phyloP scores from a whole-genome alignment of 2,888 invertebrate genomes.

The Pantelozetes paolii region DNA sequence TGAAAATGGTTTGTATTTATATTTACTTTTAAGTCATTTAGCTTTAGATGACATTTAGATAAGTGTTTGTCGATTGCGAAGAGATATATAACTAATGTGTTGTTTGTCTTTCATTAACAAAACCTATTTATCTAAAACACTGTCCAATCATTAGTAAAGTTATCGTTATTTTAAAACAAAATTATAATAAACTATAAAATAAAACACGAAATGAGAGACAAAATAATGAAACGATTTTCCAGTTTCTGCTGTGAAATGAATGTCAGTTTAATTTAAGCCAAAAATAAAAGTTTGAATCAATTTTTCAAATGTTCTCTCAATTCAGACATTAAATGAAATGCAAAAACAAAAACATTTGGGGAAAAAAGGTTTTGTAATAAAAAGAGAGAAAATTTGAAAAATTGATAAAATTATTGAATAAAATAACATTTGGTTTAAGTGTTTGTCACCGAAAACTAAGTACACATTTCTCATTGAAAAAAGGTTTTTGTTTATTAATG shows the following conservation, averaged over 20 bases:
- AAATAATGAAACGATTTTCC: slow-evolving; percentile 1
- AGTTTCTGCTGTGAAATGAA: neutral
- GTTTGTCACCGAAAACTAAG: slow-evolving; percentile 27
- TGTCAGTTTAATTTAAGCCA: neutral
- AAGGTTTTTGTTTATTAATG: slow-evolving; percentile 33
- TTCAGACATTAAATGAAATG: too few species aligned
- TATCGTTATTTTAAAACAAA: neutral
- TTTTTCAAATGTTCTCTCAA: too few species aligned
- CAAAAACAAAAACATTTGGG: too few species aligned
- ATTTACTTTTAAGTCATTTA: slow-evolving; percentile 12
- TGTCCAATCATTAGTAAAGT: neutral
- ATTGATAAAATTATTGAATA: neutral
- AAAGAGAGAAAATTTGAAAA: neutral
- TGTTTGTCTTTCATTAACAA: slow-evolving; percentile 6
- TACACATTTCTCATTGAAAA: neutral
- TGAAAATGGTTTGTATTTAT: neutral
- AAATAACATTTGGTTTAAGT: neutral
- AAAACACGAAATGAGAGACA: neutral
- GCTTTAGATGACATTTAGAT: slow-evolving; percentile 16
- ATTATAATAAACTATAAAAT: neutral
- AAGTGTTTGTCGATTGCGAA: slow-evolving; percentile 1
- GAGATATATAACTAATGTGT: neutral
- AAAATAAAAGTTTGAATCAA: neutral
- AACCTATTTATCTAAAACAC: slow-evolving; percentile 1
- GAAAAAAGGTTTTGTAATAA: neutral